Base-by-base conservation (phyloP, 2,797 vertebrate species). In the Pagetopsis macropterus region DNA sequence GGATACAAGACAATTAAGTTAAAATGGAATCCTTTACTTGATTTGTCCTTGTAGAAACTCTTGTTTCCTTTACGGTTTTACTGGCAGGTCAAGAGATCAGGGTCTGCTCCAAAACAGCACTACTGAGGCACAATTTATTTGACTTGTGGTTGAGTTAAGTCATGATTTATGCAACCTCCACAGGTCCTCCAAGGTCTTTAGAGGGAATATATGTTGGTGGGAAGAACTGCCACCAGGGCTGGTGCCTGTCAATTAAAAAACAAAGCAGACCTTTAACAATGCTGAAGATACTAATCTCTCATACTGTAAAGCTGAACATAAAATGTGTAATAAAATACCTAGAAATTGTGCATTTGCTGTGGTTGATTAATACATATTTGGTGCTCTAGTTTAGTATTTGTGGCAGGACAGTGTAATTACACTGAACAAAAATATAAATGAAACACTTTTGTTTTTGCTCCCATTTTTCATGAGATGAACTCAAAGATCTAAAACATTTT, bases 51-150 rank as follows among this genome's bases (percentile, higher is more conserved):
- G 15, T 33, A 27, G 12, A 51, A 59, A 50, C 55, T 9, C 15
- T 27, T 1, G 27, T n/a, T 44, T 56, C 3, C 57, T 68, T 21
- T 31, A 17, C 55, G 21, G 0, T 23, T 57, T 46, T 9, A 48
- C 9, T 21, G 11, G 40, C 13, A 65, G 60, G 44, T 60, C 67
- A 75, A 27, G 37, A 66, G 58, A 72, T 73, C 74, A 80, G 17
- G 10, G 52, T 50, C 49, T 41, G 65, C 48, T 56, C 17, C 17
- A 55, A 13, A 65, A 65, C 45, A 4, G 3, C 27, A 23, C 12
- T 19, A 27, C 21, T 43, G n/a, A 63, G 51, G 58, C 48, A 33
- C 61, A 17, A 19, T 12, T n/a, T 45, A 50, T 19, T 40, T 51
- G 16, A 65, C 45, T 45, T 64, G 48, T 56, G n/a, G 62, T 72